Percentiles rank a stretch among this genome's conserved stretches.
These are phyloP conservation scores for Sitophilus oryzae DNA, from an alignment of 1,140 invertebrate species.

Conservation along the genomic window DNA sequence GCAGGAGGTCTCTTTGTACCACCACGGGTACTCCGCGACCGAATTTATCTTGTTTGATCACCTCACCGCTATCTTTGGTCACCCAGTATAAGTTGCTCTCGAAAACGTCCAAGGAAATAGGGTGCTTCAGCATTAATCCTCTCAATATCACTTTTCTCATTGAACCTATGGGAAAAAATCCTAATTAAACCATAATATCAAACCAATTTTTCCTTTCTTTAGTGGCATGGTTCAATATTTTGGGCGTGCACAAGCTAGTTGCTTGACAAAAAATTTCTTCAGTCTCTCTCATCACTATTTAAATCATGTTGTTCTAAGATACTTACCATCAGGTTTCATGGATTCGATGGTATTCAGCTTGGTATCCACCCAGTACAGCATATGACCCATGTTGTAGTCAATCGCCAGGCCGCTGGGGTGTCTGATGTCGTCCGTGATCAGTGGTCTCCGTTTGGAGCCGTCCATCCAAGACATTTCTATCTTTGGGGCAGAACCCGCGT, in stretches of 20 bases:
- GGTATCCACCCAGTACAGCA: slow-evolving; percentile 92
- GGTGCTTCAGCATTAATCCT: slow-evolving; percentile 69
- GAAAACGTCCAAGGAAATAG: slow-evolving; percentile 86
- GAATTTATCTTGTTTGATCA: slow-evolving; percentile 90
- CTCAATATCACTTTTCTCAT: slow-evolving; percentile 68
- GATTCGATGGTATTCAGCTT: slow-evolving; percentile 91
- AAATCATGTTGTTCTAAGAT: too few relatives aligned
- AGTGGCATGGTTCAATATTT: too few relatives aligned
- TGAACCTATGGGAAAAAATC: slow-evolving; percentile 29
- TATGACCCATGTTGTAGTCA: slow-evolving; percentile 83
- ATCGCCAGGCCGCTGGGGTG: slow-evolving; percentile 84
- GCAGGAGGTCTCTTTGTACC: slow-evolving; percentile 71
- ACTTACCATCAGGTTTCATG: slow-evolving; percentile 73
- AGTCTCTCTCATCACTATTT: too few relatives aligned
- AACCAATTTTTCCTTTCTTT: too few relatives aligned
- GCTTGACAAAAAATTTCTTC: too few relatives aligned
- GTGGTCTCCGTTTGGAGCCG: slow-evolving; percentile 72
- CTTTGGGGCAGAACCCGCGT: slow-evolving; percentile 75
- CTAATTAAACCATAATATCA: not conserved
- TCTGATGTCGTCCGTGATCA: slow-evolving; percentile 71
- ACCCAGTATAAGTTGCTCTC: slow-evolving; percentile 88
- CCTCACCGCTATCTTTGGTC: slow-evolving; percentile 74
- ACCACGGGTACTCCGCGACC: slow-evolving; percentile 84
- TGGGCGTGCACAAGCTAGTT: too few relatives aligned
- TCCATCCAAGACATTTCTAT: slow-evolving; percentile 95